Conservation (phyloP, 2,113 vertebrate genomes). For the Phrynosoma blainvillii region DNA sequence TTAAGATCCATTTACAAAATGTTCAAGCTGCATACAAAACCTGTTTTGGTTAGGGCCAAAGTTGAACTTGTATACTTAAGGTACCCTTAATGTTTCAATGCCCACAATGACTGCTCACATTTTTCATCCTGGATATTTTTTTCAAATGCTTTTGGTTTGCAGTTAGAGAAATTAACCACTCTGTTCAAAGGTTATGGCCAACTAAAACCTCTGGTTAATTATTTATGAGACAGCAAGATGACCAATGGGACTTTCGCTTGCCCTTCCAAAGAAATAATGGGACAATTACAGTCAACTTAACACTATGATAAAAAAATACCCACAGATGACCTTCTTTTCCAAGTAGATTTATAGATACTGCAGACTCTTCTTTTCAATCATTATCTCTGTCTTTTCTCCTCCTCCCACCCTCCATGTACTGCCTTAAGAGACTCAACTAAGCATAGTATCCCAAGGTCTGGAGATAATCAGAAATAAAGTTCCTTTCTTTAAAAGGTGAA, state of each 20-base stretch:
- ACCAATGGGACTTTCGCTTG: slow-evolving; percentile 69
- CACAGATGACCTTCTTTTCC: slow-evolving; percentile 69
- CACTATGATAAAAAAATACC: slow-evolving; percentile 70
- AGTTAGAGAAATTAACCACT: background rate
- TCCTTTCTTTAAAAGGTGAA: slow-evolving; percentile 1
- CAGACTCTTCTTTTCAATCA: slow-evolving; percentile 41
- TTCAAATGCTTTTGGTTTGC: slow-evolving; percentile 3
- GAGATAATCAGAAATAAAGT: slow-evolving; percentile 38
- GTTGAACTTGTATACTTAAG: slow-evolving; percentile 33
- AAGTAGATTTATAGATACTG: slow-evolving; percentile 62
- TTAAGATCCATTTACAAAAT: slow-evolving; percentile 12
- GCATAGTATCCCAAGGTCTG: background rate
- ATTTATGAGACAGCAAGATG: slow-evolving; percentile 74
- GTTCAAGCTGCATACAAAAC: background rate
- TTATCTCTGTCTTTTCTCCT: background rate
- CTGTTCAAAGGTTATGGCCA: slow-evolving; percentile 68
- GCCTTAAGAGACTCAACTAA: slow-evolving; percentile 33
- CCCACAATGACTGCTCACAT: slow-evolving; percentile 49
- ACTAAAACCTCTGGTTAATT: slow-evolving; percentile 68
- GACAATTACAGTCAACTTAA: slow-evolving; percentile 69
- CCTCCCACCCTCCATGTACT: background rate
- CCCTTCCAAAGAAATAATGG: slow-evolving; percentile 66
- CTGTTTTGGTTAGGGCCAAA: background rate
- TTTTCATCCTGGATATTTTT: slow-evolving; percentile 43
- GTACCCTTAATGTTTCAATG: slow-evolving; percentile 52